These are phyloP conservation scores for Perodicticus potto DNA, from an alignment of 2,797 vertebrate species.

Conservation along the genomic window DNA sequence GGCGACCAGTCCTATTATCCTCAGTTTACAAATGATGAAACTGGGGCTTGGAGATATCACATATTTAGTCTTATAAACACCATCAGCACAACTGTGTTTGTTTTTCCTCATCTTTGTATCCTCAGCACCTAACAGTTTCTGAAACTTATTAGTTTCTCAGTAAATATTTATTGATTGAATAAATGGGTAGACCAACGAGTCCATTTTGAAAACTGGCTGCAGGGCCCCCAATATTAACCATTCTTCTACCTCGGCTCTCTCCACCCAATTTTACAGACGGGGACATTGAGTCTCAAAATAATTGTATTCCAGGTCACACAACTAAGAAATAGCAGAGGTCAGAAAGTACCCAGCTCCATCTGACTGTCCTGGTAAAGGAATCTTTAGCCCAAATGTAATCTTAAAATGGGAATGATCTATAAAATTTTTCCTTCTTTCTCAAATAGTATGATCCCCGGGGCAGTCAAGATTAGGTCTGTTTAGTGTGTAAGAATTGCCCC, in stretches of 20 bases:
- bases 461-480: not conserved
- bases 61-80: not conserved
- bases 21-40: not conserved
- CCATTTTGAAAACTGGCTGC: not conserved
- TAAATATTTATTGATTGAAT: not conserved
- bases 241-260: not conserved
- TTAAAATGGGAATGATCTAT: not conserved
- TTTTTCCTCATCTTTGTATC: constrained; percentile 13
- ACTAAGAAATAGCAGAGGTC: not conserved
- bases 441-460: not conserved
- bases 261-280: not conserved
- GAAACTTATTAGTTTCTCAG: not conserved
- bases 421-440: not conserved
- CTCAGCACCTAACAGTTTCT: not conserved
- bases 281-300: not conserved
- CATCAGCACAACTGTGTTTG: not conserved
- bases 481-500: not conserved
- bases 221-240: not conserved
- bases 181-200: not conserved
- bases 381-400: not conserved
- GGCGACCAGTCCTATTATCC: not conserved
- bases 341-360: not conserved
- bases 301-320: not conserved
- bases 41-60: not conserved
- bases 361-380: not conserved